Evolutionary conservation across 2,797 vertebrate genomes (phyloP), one percentile per base, ranked within the genome.

Genomic region (Dicrostonyx torquatus): DNA sequence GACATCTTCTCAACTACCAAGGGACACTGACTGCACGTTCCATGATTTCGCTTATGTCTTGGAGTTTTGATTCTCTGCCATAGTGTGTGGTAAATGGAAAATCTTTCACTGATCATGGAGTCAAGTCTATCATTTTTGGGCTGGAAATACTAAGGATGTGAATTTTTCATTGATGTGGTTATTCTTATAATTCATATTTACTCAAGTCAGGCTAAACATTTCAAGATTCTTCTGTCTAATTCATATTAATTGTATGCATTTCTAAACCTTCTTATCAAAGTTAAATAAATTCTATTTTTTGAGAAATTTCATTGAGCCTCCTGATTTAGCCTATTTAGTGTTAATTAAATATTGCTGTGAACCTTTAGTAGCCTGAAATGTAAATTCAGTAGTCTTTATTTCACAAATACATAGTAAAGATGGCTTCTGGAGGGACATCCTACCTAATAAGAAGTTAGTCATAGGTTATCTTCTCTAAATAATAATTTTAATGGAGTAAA

Each of bases 51-150:
- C 62, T 87, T 94, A 24, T 73, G 18, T 18, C 55, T 93, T 90
- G n/a, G 26, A 55, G 31, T 75, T 96, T 76, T 80, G 24, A 73
- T 58, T 95, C 43, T 58, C 58, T 76, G 18, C 86, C 53, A 45
- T 18, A 18, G 1, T 72, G 24, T 64, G 18, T 83, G 64, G 1
- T 66, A 76, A 4, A 40, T 88, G 53, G 64, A 48, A 89, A 68
- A 89, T 48, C 87, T 20, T 88, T 85, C 24, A 82, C 31, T 87
- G 4, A 78, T 91, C 43, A 20, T 73, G 11, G 68, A 55, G 34
- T 75, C 88, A 93, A 90, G 79, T 29, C 7, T 62, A 22, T 88
- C 64, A 94, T 90, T 91, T 93, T 91, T 58, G 83, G 34, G 34
- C n/a, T 70, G 5, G 15, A 93, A 79, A 96, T 87, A 3, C 1